Evolutionary conservation across 2,113 vertebrate genomes (phyloP), one percentile per base, ranked within the genome.

Genomic region (Agelaius phoeniceus): DNA sequence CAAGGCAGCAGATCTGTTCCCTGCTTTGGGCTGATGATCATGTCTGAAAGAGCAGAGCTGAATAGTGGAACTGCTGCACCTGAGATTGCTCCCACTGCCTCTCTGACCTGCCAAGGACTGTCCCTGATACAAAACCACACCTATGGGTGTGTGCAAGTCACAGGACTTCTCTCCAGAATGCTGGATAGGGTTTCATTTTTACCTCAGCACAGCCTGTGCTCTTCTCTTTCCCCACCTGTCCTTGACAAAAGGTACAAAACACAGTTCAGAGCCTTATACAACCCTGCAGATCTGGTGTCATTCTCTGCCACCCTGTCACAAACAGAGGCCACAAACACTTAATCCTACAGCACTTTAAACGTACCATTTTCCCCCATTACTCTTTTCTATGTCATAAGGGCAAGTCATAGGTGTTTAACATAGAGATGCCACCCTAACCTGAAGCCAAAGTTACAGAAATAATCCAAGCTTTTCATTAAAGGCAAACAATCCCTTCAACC

Each of bases 81-180:
- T 0, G 2, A 71, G 48, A 21, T 24, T 5, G 7, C 35, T 63
- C 67, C 46, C 26, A 23, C 28, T 33, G n/a, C 55, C 28, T 41
- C 63, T 72, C 4, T 46, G n/a, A 39, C 67, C 27, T 31, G 46
- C 46, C 11, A 6, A 10, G 13, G 5, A 19, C 49, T 10, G 26
- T 7, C 18, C 27, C 62, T 15, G 19, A 7, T n/a, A 72, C 2
- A 1, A 0, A 3, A 10, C 37, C 23, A 17, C 14, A 0, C 27
- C n/a, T 52, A 1, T 2, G 23, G 76, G 14, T 37, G 28, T n/a
- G 28, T 48, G 58, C 18, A 15, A 37, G 41, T 43, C 39, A 22
- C 0, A 0, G 77, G 31, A 9, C 1, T 1, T 44, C 17, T 26
- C 46, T 63, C 49, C 69, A 31, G 37, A 44, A 4, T 2, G 12